Evolutionary conservation across 2,888 invertebrate species (phyloP), one percentile per base, ranked within the genome.

Genomic region (Aspidiotus destructor): DNA sequence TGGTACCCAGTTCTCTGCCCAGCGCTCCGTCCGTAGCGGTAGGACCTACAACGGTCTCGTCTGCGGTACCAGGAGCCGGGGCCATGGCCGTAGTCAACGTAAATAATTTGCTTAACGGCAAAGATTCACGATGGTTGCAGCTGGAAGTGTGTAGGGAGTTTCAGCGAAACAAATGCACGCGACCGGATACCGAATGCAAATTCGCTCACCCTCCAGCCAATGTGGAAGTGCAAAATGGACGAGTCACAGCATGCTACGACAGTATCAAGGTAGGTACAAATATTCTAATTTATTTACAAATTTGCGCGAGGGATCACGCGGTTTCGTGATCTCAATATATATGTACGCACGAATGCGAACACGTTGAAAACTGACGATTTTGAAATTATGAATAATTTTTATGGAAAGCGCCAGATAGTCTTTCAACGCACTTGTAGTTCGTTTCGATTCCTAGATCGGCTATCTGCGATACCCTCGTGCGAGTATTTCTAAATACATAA

Each of bases 161-260:
- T 83, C 97, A 98, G 84, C 87, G 99, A 81, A 97, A 96, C 86
- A 98, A 98, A 85, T 99, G 99, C 83, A 92, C 96, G 77, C 87
- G 99, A 78, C 91, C 95, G 73, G 98, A 99, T 83, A 92, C 94
- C 79, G 98, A 99, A 83, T 99, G 99, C 88, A 99, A 99, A 85
- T 99, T 98, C 81, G 98, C 99, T 74, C 99, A 99, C 85, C 99
- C 99, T 73, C 97, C 98, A 74, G 89, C 94, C 76, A 97, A 98
- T 81, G 98, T 99, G 77, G 99, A 99, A 83, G 96, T 99, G 78
- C 98, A 98, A 84, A 99, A 98, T 82, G 99, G 99, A 79, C 87
- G 97, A 78, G 99, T 99, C 78, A 98, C 97, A 77, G 99, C 99
- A 77, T 99, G 99, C 85, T 99, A 98, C 86, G 99, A 99, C 85